phyloP scores from a whole-genome alignment of 2,888 invertebrate species.

The Axea sp. region DNA sequence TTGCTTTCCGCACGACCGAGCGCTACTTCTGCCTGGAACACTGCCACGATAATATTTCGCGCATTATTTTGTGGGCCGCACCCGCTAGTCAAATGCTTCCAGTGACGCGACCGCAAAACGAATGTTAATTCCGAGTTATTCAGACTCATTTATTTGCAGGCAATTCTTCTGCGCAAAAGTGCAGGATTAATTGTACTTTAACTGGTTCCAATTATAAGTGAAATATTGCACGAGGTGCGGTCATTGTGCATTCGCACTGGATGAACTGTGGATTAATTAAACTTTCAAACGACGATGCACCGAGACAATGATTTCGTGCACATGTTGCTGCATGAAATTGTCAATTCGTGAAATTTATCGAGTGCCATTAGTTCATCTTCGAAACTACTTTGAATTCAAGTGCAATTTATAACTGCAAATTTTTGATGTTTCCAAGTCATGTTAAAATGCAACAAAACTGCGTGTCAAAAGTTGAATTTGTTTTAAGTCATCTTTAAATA shows the following conservation, averaged over 20 bases:
- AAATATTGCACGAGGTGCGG: conserved; percentile 57
- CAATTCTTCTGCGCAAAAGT: conserved; percentile 52
- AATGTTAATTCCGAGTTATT: conserved; percentile 56
- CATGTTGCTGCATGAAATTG: too few relatives aligned
- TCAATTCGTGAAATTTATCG: too few relatives aligned
- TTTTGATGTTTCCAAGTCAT: too few relatives aligned
- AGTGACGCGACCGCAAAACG: conserved; percentile 47
- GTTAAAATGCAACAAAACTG: too few relatives aligned
- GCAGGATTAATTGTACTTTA: conserved; percentile 59
- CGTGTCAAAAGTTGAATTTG: too few relatives aligned
- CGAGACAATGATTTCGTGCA: too few relatives aligned
- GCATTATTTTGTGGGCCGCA: conserved; percentile 56
- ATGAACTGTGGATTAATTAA: conserved; percentile 14
- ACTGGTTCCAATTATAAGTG: conserved; percentile 58
- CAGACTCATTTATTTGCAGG: conserved; percentile 50
- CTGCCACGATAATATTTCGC: conserved; percentile 55
- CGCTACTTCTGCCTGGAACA: conserved; percentile 39
- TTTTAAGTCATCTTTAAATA: too few relatives aligned
- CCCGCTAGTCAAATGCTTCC: conserved; percentile 50
- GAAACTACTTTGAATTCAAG: too few relatives aligned
- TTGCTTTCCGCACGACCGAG: conserved; percentile 61
- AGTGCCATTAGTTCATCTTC: too few relatives aligned
- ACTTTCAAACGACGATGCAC: too few relatives aligned
- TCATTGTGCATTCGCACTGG: conserved; percentile 38
- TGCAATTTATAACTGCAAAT: too few relatives aligned